Percentiles rank a stretch among this genome's conserved stretches.
Evolutionary conservation across 92 coral and sea anemone genomes (phyloP).

Genomic region (Diadumene lineata): DNA sequence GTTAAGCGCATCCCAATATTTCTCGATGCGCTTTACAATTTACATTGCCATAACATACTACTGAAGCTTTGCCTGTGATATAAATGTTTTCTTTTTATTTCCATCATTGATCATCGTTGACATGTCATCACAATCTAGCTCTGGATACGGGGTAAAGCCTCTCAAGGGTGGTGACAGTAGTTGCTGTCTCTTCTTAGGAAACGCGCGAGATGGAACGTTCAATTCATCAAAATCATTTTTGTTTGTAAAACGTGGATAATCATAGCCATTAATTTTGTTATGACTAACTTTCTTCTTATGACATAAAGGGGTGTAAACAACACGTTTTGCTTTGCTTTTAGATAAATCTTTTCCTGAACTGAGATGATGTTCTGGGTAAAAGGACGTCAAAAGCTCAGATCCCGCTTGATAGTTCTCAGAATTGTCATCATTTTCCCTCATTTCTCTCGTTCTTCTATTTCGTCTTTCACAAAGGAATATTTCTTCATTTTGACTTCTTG

Average conservation of each 20-base stretch:
- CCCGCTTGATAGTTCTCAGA: not conserved
- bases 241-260: not conserved
- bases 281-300: not conserved
- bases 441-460: not conserved
- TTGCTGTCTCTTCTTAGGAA: not conserved
- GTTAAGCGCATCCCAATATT: no score
- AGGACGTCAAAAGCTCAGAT: not conserved
- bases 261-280: not conserved
- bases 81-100: no score
- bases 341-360: not conserved
- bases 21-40: no score
- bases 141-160: conserved; percentile 12
- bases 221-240: not conserved
- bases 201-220: not conserved
- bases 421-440: not conserved
- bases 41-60: no score
- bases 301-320: not conserved
- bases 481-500: not conserved
- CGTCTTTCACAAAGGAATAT: not conserved
- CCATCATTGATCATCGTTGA: no score
- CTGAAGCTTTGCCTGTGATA: no score
- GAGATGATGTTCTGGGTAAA: conserved; percentile 4
- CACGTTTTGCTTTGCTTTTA: not conserved
- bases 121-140: not conserved
- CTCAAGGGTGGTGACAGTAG: conserved; percentile 13